phyloP scores from a whole-genome alignment of 37 sponge, comb jelly and placozoan genomes.

The Chondrosia reniformis region DNA sequence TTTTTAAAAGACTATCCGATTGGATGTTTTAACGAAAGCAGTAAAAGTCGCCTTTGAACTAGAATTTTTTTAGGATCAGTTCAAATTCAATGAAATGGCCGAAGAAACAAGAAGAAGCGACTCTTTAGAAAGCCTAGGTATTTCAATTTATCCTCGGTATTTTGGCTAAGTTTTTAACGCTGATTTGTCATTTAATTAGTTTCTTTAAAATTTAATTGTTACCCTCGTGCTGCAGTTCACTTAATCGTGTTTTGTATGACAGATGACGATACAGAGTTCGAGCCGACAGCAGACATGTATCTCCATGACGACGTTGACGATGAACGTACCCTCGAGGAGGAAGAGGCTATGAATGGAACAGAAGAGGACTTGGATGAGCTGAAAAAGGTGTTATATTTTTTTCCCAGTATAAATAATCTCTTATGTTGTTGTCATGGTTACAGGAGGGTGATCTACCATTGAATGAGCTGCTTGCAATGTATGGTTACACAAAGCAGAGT shows the following conservation, averaged over 20 bases:
- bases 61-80: too few species aligned
- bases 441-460: background rate
- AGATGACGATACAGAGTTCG: slow-evolving; percentile 64
- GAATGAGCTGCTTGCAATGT: slow-evolving; percentile 56
- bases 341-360: slow-evolving; percentile 32
- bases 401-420: too few species aligned
- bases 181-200: background rate
- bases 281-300: slow-evolving; percentile 78
- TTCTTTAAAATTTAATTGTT: background rate
- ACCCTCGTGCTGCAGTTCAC: background rate
- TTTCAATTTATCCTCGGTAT: too few species aligned
- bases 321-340: slow-evolving; percentile 61
- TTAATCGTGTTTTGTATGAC: background rate
- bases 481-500: slow-evolving; percentile 54
- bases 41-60: too few species aligned
- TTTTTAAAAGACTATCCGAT: too few species aligned
- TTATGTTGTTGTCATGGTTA: too few species aligned
- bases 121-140: too few species aligned
- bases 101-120: too few species aligned
- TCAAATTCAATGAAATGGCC: too few species aligned
- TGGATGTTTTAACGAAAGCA: too few species aligned
- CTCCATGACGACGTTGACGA: slow-evolving; percentile 72
- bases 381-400: slow-evolving; percentile 72
- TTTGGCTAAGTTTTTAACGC: background rate
- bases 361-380: slow-evolving; percentile 56